Evolutionary conservation across 2,888 invertebrate species (phyloP), one percentile per base, ranked within the genome.

Genomic region (Euzophera pinguis): DNA sequence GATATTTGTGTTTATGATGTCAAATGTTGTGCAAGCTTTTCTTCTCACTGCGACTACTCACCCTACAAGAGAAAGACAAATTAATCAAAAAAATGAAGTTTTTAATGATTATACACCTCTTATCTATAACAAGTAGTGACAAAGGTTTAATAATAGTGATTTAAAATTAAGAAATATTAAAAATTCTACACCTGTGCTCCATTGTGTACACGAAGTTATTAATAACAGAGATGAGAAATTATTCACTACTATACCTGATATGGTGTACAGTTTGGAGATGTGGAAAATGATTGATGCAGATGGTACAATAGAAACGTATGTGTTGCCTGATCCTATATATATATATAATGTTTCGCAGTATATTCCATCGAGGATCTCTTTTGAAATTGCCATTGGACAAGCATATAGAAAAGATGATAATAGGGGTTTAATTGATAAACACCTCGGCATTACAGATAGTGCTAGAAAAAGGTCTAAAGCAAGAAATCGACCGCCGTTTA

Each of bases 1-100:
- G 8, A 22, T 50, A 22, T 43, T 50, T 14, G 43, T 50, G 6
- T 50, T 50, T 14, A 34, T 50, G 34, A 17, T 50, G 16, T 35
- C 50, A 16, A 50, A 35, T 35, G 6, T 43, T 3, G 12, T 50
- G 5, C 50, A 50, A 27, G 34, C 50, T n/a, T 42, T 42, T 22
- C 22, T 50, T 3, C 35, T 42, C 6, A 50, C 43, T 27, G 50
- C 43, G 7, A 50, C 22, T 13, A 50, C 50, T 12, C 16, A 42
- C 9, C 50, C 50, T 22, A 12, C 12, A 7, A 43, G 22, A 10
- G 42, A 4, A 2, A 8, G 17, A 22, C 50, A 50, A 50, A 22
- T 50, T 13, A 43, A 17, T 7, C 17, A 42, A 5, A 6, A 42
- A 13, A 0, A 35, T 4, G 50, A 42, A 35, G 42, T 50, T n/a